A percentile compares a stretch with the other conserved stretches of the same genome.
phyloP scores from a whole-genome alignment of 2,888 invertebrate genomes.

The Xestia xanthographa region DNA sequence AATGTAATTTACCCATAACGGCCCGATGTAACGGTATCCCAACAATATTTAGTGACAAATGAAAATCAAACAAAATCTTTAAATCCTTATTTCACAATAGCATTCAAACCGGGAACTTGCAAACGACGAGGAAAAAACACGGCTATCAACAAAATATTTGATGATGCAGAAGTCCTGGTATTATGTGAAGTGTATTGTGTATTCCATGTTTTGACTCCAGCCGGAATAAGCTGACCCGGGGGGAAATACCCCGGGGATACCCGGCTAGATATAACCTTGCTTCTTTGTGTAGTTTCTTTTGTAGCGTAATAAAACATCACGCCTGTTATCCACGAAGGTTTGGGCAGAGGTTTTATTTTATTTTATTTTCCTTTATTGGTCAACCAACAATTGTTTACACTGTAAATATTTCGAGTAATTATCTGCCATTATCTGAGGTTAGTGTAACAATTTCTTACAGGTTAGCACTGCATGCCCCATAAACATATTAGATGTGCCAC shows the following conservation, averaged over 20 bases:
- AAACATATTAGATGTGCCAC: too few species aligned
- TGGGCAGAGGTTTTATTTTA: neutral
- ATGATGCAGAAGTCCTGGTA: conserved; percentile 54
- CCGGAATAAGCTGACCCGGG: conserved; percentile 20
- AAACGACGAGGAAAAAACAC: conserved; percentile 32
- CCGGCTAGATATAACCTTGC: conserved; percentile 30
- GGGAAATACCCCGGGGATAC: conserved; percentile 34
- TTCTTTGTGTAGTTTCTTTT: conserved; percentile 11
- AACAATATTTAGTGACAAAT: neutral
- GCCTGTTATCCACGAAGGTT: neutral
- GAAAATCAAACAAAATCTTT: neutral
- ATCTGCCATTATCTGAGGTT: too few species aligned
- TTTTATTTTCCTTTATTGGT: too few species aligned
- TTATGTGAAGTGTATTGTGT: conserved; percentile 35
- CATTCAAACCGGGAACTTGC: neutral
- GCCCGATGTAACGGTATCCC: neutral
- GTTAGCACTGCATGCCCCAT: too few species aligned
- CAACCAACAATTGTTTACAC: too few species aligned
- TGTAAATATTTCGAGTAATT: too few species aligned
- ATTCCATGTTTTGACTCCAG: conserved; percentile 27
- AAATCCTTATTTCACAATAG: conserved; percentile 14
- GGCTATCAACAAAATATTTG: conserved; percentile 48
- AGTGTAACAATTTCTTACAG: too few species aligned
- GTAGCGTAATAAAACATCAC: neutral
- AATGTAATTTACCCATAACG: neutral